phyloP scores from a whole-genome alignment of 2,888 invertebrate genomes.

The Laothoe populi region DNA sequence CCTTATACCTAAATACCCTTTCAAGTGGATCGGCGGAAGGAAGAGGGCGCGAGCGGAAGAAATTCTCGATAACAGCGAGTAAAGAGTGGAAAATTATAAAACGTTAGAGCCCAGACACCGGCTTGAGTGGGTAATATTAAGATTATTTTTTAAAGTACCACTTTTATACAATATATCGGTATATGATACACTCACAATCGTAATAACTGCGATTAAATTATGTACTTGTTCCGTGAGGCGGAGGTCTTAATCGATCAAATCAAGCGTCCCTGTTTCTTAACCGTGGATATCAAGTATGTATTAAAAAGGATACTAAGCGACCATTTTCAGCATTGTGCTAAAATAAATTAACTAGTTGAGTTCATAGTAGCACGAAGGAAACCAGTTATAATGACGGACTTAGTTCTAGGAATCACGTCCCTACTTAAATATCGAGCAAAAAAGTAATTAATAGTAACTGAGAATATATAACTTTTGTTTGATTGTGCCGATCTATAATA shows the following conservation, averaged over 20 bases:
- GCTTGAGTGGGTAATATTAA: constrained; percentile 60
- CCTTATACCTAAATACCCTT: constrained; percentile 77
- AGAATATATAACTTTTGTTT: too few species aligned
- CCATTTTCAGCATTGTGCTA: too few species aligned
- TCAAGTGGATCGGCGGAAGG: constrained; percentile 73
- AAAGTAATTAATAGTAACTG: too few species aligned
- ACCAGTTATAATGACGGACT: background rate
- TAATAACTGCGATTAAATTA: too few species aligned
- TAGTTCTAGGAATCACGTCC: background rate
- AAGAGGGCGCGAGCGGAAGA: constrained; percentile 77
- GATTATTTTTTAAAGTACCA: constrained; percentile 44
- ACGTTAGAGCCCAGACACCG: constrained; percentile 64
- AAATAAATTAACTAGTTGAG: too few species aligned
- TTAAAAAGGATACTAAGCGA: too few species aligned
- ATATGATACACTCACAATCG: background rate
- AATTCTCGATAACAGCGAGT: constrained; percentile 76
- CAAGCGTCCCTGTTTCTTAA: too few species aligned
- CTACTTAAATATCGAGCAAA: background rate
- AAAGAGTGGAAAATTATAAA: constrained; percentile 77
- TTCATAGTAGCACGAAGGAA: background rate
- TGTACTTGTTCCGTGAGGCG: too few species aligned
- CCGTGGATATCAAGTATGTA: too few species aligned
- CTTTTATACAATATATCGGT: background rate
- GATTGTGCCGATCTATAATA: too few species aligned
- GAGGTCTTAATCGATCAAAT: too few species aligned